Base-by-base conservation (phyloP, 2,113 vertebrate species). In the Dendrocopos noguchii region DNA sequence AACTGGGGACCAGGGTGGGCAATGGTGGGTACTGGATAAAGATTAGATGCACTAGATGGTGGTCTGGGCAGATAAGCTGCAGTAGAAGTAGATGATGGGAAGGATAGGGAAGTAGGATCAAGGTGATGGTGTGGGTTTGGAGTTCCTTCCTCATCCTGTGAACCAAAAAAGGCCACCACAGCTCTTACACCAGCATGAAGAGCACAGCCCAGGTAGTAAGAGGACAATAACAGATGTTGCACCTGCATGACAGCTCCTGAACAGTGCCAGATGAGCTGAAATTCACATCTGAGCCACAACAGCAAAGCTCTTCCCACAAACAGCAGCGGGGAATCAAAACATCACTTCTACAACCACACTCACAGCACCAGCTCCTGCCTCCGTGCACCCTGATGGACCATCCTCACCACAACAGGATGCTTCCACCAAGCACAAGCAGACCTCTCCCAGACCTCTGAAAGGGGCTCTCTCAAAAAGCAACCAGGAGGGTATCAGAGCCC, bases 371-470 rank as follows among this genome's bases (percentile, higher is more conserved):
- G 19, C 17, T 15, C 87, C 76, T 77, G 72, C 65, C 47, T 88
- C 47, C 55, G 20, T 7, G 2, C 12, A 0, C 25, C 1, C 0
- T 11, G 1, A 70, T 0, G 0, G 33, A 46, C 27, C 42, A 57
- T 6, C 63, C 66, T 44, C 77, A 42, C 8, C 56, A 3, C 44
- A 20, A 15, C 1, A 0, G 57, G 21, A 74, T 2, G 3, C 13
- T 22, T 66, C 36, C 3, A 4, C 9, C 68, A 82, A 29, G 14
- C 59, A 6, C 0, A 1, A 68, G 61, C 11, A 4, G 27, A 7
- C 2, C 33, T 34, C 39, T 75, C 61, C 3, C 13, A 86, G 61
- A 77, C 52, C 42, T 83, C 75, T 16, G n/a, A 55, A 75, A 46
- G 42, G 6, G 19, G 18, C 70, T 66, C 25, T 59, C 87, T 70